Percentiles rank a stretch among this genome's conserved stretches.
These are phyloP conservation scores for Frieseomelitta varia DNA, from an alignment of 1,140 invertebrate genomes.

Conservation along the genomic window DNA sequence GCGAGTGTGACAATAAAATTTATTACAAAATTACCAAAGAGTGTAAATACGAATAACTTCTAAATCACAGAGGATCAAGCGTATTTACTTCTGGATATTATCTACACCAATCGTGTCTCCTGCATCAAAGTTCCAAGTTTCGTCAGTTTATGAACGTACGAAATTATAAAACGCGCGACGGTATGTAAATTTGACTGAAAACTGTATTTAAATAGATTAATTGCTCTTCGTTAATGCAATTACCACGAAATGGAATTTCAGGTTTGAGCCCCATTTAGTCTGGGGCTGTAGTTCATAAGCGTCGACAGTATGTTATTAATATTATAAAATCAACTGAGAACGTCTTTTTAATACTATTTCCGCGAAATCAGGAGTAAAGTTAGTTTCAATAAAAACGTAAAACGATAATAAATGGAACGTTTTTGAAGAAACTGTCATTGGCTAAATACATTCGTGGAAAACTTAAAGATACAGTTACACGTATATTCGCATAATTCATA, in stretches of 20 bases:
- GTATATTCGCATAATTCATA: not conserved
- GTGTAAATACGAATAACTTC: too few species aligned
- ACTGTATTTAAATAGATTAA: not conserved
- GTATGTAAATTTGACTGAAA: not conserved
- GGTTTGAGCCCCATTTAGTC: not conserved
- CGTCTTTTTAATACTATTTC: not conserved
- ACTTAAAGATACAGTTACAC: not conserved
- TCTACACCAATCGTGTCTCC: too few species aligned
- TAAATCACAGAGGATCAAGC: not conserved
- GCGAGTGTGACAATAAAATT: not conserved
- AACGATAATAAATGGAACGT: not conserved
- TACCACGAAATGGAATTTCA: constrained; percentile 1
- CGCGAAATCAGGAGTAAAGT: not conserved
- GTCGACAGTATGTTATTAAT: not conserved
- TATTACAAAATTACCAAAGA: not conserved
- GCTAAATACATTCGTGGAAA: not conserved
- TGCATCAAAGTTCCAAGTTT: not conserved
- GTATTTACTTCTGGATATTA: not conserved
- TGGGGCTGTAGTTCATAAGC: not conserved
- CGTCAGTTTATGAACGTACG: not conserved
- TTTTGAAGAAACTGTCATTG: not conserved
- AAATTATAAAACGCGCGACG: not conserved
- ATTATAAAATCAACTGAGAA: not conserved
- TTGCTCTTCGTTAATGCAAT: not conserved
- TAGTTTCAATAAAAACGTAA: not conserved